A percentile compares a stretch with the other conserved stretches of the same genome.
Evolutionary conservation across 2,888 invertebrate genomes (phyloP).

Genomic region (Gerosis bhagava): DNA sequence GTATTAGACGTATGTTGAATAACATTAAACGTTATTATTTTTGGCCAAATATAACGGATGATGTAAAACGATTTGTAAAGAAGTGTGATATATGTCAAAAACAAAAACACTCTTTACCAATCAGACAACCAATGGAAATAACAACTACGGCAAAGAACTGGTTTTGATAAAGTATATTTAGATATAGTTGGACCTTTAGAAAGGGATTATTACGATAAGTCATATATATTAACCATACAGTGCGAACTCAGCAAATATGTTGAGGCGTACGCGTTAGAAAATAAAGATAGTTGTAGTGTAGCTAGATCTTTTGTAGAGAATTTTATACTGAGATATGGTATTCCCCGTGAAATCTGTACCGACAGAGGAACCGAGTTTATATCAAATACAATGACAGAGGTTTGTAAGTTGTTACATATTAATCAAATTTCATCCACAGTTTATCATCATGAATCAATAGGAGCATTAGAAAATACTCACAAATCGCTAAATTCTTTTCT

Average conservation of each 20-base stretch:
- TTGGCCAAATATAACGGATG: slow-evolving; percentile 27
- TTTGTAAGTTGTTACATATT: neutral
- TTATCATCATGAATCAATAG: neutral
- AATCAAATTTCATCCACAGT: neutral
- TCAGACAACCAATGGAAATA: slow-evolving; percentile 28
- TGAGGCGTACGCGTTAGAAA: slow-evolving; percentile 14
- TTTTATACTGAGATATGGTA: slow-evolving; percentile 13
- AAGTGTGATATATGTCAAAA: slow-evolving; percentile 29
- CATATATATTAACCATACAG: slow-evolving; percentile 29
- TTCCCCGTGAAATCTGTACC: slow-evolving; percentile 11
- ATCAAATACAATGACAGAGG: neutral
- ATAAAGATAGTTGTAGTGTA: slow-evolving; percentile 5
- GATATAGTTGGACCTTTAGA: slow-evolving; percentile 31
- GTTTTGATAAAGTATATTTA: slow-evolving; percentile 31
- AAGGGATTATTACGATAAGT: slow-evolving; percentile 24
- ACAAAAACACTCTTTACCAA: slow-evolving; percentile 18
- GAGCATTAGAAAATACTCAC: neutral
- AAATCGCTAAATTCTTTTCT: neutral
- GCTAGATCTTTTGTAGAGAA: slow-evolving; percentile 13
- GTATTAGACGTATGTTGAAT: slow-evolving; percentile 24
- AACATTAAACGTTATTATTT: slow-evolving; percentile 28
- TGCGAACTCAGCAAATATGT: slow-evolving; percentile 29
- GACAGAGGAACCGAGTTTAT: slow-evolving; percentile 12
- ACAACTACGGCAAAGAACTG: slow-evolving; percentile 27
- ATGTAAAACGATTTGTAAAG: slow-evolving; percentile 24